Percentiles rank a stretch among this genome's conserved stretches.
These are phyloP conservation scores for Enteromius unitaeniatus DNA, from an alignment of 2,797 vertebrate genomes.

Conservation along the genomic window DNA sequence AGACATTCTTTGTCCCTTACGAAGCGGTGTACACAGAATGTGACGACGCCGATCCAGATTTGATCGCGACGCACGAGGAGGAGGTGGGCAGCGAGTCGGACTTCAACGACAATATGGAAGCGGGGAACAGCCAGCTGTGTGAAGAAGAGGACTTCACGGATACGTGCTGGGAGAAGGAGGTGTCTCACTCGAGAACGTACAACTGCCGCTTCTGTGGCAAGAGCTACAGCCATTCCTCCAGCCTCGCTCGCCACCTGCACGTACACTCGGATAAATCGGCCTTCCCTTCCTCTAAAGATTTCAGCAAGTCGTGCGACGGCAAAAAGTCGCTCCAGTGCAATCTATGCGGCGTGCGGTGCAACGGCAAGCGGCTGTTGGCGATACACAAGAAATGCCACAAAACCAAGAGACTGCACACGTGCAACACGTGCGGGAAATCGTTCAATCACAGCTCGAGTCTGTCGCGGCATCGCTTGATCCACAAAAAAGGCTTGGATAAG, in stretches of 20 bases:
- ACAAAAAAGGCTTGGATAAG: conserved; percentile 76
- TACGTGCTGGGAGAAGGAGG: conserved; percentile 67
- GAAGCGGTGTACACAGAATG: conserved; percentile 78
- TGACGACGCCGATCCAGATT: conserved; percentile 68
- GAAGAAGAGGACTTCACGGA: conserved; percentile 59
- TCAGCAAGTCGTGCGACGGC: conserved; percentile 44
- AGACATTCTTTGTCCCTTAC: conserved; percentile 77
- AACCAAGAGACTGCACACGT: conserved; percentile 77
- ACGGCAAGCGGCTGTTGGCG: conserved; percentile 79
- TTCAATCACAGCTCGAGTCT: conserved; percentile 82
- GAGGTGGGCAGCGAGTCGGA: conserved; percentile 77
- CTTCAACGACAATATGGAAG: conserved; percentile 69
- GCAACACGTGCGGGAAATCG: conserved; percentile 75
- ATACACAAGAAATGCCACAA: conserved; percentile 80
- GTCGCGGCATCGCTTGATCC: conserved; percentile 79
- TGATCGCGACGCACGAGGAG: conserved; percentile 67
- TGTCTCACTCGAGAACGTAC: conserved; percentile 68
- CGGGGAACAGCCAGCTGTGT: conserved; percentile 66
- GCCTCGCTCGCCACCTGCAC: conserved; percentile 63
- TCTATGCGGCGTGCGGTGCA: conserved; percentile 79
- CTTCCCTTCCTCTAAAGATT: conserved; percentile 45
- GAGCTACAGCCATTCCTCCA: conserved; percentile 81
- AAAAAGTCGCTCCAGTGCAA: conserved; percentile 77
- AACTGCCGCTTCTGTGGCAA: conserved; percentile 80
- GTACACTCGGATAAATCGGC: conserved; percentile 48